Evolutionary conservation across 1,140 invertebrate species (phyloP), one percentile per base, ranked within the genome.

Genomic region (Pygmarrhopalites habei): DNA sequence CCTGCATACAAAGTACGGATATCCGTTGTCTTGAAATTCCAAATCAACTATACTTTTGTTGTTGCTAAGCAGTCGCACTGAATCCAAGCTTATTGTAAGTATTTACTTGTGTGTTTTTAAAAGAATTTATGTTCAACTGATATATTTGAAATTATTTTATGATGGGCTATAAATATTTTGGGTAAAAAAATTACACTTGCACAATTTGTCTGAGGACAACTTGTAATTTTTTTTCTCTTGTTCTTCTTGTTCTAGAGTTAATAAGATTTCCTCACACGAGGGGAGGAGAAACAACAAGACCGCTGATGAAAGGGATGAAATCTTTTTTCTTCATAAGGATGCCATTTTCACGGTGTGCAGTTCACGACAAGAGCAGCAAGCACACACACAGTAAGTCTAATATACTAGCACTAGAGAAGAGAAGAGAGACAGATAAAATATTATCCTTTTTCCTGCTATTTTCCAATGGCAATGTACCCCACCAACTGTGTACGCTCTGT

Each of bases 271-370:
- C 35, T 39, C 35, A 39, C 7, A 17, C 10, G 35, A 17, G 35
- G 17, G 7, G 46, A 49, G 7, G 23, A 49, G 23, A 49, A 49
- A 49, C 12, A 15, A 21, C 12, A 49, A 49, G 12, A 39, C 35
- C 46, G 46, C 46, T 49, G 46, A 49, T 15, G 23, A 19, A 21
- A 21, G 19, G 7, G 7, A 41, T 41, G 39, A 41, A 41, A n/a
- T n/a, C n/a, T n/a, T n/a, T n/a, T n/a, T n/a, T 12, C 12, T 49
- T 49, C 46, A 49, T 7, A 21, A 23, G 46, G 46, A 49, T 49
- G 46, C 46, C 46, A 49, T 49, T 49, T 49, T 49, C 46, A 49
- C 46, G 46, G 46, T 49, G 46, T 49, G 46, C 46, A 49, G 46
- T 49, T 49, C 23, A 12, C 46, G 46, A 49, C 46, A 49, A 49